Evolutionary conservation across 1,140 invertebrate genomes (phyloP).

Genomic region (Scaptomyza pallida): DNA sequence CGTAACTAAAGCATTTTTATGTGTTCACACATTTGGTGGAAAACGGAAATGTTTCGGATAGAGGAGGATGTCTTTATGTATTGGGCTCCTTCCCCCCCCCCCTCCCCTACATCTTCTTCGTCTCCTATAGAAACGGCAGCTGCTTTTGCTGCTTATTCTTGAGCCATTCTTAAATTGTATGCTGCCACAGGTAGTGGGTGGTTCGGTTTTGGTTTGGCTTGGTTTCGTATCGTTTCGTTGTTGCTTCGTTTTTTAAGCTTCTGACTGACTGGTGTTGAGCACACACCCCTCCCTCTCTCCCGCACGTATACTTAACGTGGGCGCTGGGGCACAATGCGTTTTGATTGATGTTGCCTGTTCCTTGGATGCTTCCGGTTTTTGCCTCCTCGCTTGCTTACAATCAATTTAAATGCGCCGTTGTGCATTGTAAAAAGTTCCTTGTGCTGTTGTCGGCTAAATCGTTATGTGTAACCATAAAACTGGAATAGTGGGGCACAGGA

Average conservation of each 20-base stretch:
- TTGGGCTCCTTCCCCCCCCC: conserved; percentile 27
- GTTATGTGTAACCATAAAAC: conserved; percentile 51
- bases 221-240: not conserved
- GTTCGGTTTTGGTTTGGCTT: conserved; percentile 20
- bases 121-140: not conserved
- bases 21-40: conserved; percentile 13
- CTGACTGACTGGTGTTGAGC: not conserved
- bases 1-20: conserved; percentile 13
- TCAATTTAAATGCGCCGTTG: conserved; percentile 80
- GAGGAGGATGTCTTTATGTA: conserved; percentile 73
- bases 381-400: conserved; percentile 56
- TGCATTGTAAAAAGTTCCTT: conserved; percentile 71
- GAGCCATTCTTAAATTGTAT: conserved; percentile 66
- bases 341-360: conserved; percentile 74
- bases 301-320: conserved; percentile 39
- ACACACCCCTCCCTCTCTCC: not conserved
- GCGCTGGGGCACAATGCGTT: conserved; percentile 58
- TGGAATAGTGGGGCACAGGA: conserved; percentile 48
- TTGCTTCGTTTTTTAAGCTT: conserved; percentile 28
- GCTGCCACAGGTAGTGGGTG: conserved; percentile 65
- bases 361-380: conserved; percentile 58
- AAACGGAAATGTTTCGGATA: conserved; percentile 44
- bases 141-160: conserved; percentile 2
- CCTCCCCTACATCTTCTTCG: not conserved
- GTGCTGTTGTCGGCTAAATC: conserved; percentile 58